phyloP scores from a whole-genome alignment of 2,888 invertebrate genomes.

The Agrochola litura region DNA sequence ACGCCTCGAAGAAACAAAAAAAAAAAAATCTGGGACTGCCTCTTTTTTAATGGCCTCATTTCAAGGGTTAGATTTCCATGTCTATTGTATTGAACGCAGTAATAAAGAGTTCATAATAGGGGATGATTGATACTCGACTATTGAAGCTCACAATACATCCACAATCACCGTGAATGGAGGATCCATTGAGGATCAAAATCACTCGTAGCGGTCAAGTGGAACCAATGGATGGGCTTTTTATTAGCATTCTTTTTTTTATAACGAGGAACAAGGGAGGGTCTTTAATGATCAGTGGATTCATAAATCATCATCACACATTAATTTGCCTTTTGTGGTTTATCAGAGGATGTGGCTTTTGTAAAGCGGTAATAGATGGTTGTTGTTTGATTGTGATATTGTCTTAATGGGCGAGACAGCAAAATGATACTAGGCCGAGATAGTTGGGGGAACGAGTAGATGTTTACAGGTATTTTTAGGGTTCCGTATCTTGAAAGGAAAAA shows the following conservation, averaged over 20 bases:
- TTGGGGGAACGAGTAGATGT: too few relatives aligned
- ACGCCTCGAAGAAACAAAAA: neutral
- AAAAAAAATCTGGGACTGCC: neutral
- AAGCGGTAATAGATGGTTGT: neutral
- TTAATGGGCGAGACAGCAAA: neutral
- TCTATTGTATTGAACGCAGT: slow-evolving; percentile 62
- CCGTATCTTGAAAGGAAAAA: too few relatives aligned
- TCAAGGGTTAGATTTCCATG: slow-evolving; percentile 58
- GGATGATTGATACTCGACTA: slow-evolving; percentile 69
- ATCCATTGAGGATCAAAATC: slow-evolving; percentile 58
- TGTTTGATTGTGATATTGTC: slow-evolving; percentile 8
- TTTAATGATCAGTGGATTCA: slow-evolving; percentile 47
- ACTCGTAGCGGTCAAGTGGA: slow-evolving; percentile 59
- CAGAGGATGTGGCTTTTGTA: slow-evolving; percentile 13
- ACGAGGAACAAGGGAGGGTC: slow-evolving; percentile 13
- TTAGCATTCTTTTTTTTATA: slow-evolving; percentile 43
- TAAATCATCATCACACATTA: slow-evolving; percentile 46
- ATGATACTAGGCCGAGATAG: too few relatives aligned
- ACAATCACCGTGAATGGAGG: slow-evolving; percentile 45
- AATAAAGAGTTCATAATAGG: slow-evolving; percentile 71
- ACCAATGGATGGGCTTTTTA: slow-evolving; percentile 50
- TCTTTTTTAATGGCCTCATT: slow-evolving; percentile 43
- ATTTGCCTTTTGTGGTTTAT: slow-evolving; percentile 27
- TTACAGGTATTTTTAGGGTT: too few relatives aligned
- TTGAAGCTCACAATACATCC: slow-evolving; percentile 57